Conservation (phyloP, 2,888 invertebrate genomes). For the Toxonevra muliebris region DNA sequence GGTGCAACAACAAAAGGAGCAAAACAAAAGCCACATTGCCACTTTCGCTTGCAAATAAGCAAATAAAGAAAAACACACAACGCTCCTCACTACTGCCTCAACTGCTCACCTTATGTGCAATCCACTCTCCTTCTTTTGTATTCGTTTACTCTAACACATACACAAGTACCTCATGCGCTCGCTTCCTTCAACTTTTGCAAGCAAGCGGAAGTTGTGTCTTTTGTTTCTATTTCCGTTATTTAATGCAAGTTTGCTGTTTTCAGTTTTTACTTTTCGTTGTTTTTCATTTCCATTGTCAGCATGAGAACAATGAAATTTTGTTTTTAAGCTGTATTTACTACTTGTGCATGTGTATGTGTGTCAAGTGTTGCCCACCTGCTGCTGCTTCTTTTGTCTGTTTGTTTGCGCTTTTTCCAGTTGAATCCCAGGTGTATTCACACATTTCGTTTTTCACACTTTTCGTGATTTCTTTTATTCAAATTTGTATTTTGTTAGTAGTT, state of each 20-base stretch:
- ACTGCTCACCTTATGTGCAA: not conserved
- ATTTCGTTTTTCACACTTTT: no score
- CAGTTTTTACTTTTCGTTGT: no score
- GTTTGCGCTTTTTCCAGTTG: no score
- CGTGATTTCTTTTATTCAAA: no score
- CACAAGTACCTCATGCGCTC: slow-evolving; percentile 21
- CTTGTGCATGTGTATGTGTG: no score
- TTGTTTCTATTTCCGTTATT: slow-evolving; percentile 59
- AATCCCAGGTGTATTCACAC: no score
- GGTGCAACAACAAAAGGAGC: not conserved
- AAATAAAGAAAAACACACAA: no score
- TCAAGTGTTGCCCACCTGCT: no score
- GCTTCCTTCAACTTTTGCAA: not conserved
- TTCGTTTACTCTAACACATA: slow-evolving; percentile 6
- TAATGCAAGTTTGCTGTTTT: slow-evolving; percentile 46
- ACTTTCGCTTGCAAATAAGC: not conserved
- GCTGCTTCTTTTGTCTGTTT: no score
- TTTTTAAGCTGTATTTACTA: not conserved
- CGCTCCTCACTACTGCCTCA: no score
- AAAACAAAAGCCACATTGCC: slow-evolving; percentile 8
- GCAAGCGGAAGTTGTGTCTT: slow-evolving; percentile 53
- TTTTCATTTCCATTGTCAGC: slow-evolving; percentile 2
- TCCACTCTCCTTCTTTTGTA: not conserved
- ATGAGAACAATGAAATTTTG: slow-evolving; percentile 7
- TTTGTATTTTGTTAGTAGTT: no score